Conservation (phyloP, 92 coral and sea anemone species). For the Epizoanthus stellaris region DNA sequence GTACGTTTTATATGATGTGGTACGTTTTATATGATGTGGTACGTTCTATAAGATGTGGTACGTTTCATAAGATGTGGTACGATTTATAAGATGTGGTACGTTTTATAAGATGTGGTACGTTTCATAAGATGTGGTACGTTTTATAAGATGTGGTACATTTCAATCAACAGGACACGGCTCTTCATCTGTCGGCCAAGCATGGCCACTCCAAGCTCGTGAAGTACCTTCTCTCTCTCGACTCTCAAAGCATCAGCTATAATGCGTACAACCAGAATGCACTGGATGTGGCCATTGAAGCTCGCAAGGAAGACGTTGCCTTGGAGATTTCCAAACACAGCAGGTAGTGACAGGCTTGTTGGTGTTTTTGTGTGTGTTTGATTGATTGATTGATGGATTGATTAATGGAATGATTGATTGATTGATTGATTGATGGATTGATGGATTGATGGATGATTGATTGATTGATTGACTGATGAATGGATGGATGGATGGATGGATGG, state of each 20-base stretch:
- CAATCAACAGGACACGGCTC: conserved; percentile 74
- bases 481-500: no score
- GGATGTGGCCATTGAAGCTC: conserved; percentile 86
- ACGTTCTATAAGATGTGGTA: no score
- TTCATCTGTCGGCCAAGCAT: conserved; percentile 85
- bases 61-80: no score
- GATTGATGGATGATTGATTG: no score
- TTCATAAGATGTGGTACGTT: no score
- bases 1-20: no score
- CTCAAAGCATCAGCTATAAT: conserved; percentile 78
- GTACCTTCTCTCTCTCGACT: conserved; percentile 71
- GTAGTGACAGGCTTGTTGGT: conserved; percentile 17
- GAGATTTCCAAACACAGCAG: conserved; percentile 74
- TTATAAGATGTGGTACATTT: not conserved
- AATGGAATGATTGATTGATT: no score
- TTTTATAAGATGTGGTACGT: no score
- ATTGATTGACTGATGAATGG: no score
- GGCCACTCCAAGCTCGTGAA: conserved; percentile 74
- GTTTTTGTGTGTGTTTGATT: not conserved
- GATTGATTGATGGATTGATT: not conserved
- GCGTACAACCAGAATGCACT: conserved; percentile 87
- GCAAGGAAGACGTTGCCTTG: conserved; percentile 69
- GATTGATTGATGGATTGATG: not conserved
- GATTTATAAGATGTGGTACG: no score
- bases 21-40: no score